Base-by-base conservation (phyloP, 2,888 invertebrate species). In the Leucophora obtusa region DNA sequence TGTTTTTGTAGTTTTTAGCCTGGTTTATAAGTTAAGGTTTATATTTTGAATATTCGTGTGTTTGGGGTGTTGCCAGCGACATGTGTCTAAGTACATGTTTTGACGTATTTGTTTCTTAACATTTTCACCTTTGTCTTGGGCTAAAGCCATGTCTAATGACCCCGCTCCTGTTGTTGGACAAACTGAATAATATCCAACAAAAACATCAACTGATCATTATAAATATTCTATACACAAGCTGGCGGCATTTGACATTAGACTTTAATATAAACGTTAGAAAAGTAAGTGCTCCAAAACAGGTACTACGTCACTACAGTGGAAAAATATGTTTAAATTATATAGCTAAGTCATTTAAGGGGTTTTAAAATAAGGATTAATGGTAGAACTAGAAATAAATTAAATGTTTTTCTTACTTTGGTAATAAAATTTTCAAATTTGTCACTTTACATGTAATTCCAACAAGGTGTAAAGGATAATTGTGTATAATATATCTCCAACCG, bases 41-140 rank as follows among this genome's bases (percentile, higher is more conserved):
- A 17, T 60, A 68, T 47, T 63, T 69, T 35, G n/a, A 68, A 60
- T 58, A n/a, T 69, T 66, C 71, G 75, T 76, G 78, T 68, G 66
- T 54, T 76, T 81, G 76, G 80, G 80, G 80, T 81, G 80, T 81
- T 81, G 76, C 80, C 80, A 73, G 76, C 76, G 80, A 81, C 80
- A 81, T 81, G 80, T 76, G 80, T 81, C 80, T 69, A 66, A 76
- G 80, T 81, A 76, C 72, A 81, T 76, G 80, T 81, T 81, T 76
- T 81, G 80, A 81, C 76, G 72, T 81, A 73, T 77, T 81, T 65
- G 63, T 80, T 73, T 69, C 54, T 50, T 81, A 43, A 76, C 51
- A 70, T 73, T 76, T 76, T 80, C 80, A 80, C 72, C 76, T 76
- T 76, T 76, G 72, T 77, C 54, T 66, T 59, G 50, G 53, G 71